Evolutionary conservation across 2,888 invertebrate species (phyloP).

Genomic region (Cremastobaeus sp.): DNA sequence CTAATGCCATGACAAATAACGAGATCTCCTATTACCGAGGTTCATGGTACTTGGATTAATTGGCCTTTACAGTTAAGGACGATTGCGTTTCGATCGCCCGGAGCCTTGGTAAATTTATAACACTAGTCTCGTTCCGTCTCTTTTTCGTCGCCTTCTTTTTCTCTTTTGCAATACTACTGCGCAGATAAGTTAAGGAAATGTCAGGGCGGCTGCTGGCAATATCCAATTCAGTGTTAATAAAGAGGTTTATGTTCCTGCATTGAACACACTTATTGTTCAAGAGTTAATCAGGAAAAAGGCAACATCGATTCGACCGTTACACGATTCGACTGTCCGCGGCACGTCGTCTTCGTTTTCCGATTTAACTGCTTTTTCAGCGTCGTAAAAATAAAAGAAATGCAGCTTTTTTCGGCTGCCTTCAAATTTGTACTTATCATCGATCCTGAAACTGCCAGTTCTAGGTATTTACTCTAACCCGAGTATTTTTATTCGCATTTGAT

Average conservation of each 20-base stretch:
- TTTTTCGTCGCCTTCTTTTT: conserved; percentile 29
- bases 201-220: conserved; percentile 54
- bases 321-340: too few relatives aligned
- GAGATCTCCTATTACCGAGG: conserved; percentile 67
- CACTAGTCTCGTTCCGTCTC: conserved; percentile 50
- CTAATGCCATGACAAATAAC: conserved; percentile 63
- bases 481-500: conserved; percentile 40
- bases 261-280: conserved; percentile 48
- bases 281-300: conserved; percentile 63
- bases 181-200: conserved; percentile 57
- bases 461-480: conserved; percentile 17
- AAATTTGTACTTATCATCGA: too few relatives aligned
- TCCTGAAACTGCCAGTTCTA: conserved; percentile 1
- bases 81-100: conserved; percentile 61
- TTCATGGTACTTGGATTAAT: conserved; percentile 70
- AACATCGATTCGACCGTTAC: conserved; percentile 56
- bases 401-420: too few relatives aligned
- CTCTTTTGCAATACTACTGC: conserved; percentile 31
- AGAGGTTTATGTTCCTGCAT: conserved; percentile 56
- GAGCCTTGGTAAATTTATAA: conserved; percentile 61
- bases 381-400: too few relatives aligned
- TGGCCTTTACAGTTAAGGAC: conserved; percentile 68
- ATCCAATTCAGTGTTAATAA: conserved; percentile 61
- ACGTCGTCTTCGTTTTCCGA: too few relatives aligned
- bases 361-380: too few relatives aligned